phyloP scores from a whole-genome alignment of 2,888 invertebrate species.

The Microctonus brassicae region DNA sequence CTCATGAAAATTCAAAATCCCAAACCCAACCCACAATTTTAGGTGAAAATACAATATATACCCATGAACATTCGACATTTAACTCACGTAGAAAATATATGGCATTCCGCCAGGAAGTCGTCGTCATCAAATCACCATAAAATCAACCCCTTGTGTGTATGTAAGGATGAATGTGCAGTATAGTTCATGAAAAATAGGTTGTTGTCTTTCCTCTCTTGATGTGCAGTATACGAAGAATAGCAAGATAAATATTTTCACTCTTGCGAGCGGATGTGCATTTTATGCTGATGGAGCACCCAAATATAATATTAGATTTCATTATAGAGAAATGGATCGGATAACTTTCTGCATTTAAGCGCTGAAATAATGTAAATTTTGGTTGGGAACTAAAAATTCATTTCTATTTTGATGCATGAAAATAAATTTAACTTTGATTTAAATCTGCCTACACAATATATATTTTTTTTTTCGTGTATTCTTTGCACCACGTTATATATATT shows the following conservation, averaged over 20 bases:
- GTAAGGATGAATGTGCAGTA: no score
- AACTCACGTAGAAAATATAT: slow-evolving; percentile 43
- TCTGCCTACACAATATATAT: neutral
- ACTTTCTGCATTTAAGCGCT: neutral
- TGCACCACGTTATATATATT: slow-evolving; percentile 5
- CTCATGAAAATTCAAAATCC: slow-evolving; percentile 10
- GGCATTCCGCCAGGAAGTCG: slow-evolving; percentile 38
- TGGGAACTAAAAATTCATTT: neutral
- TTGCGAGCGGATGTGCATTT: neutral
- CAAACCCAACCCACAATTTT: neutral
- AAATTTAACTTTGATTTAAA: neutral
- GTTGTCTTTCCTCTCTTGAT: neutral
- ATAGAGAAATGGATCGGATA: neutral
- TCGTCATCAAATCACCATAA: slow-evolving; percentile 48
- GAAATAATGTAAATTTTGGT: neutral
- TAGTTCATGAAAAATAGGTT: slow-evolving; percentile 13
- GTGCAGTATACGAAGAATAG: neutral
- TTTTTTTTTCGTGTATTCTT: slow-evolving; percentile 7
- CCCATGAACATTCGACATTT: slow-evolving; percentile 15
- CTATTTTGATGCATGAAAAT: neutral
- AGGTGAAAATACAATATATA: neutral
- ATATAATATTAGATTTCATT: neutral
- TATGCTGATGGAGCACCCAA: neutral
- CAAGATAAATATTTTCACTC: neutral
- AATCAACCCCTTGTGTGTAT: slow-evolving; percentile 40